These are phyloP conservation scores for Rhyacichthys aspro DNA, from an alignment of 2,797 vertebrate species.

Conservation along the genomic window DNA sequence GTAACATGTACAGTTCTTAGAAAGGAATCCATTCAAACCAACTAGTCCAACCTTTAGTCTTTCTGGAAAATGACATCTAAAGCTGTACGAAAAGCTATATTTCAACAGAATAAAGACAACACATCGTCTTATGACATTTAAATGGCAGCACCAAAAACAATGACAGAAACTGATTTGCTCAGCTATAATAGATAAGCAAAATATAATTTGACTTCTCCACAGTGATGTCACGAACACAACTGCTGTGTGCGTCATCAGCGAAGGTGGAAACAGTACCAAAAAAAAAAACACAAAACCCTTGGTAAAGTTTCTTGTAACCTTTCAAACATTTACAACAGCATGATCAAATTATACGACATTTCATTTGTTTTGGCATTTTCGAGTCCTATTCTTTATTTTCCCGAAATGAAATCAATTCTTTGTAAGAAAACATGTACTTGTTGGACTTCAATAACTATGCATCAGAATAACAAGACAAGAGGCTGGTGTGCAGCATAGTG, in stretches of 20 bases:
- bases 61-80: not conserved
- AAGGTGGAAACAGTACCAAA: not conserved
- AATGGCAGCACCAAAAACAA: constrained; percentile 32
- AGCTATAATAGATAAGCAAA: constrained; percentile 26
- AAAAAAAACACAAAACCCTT: too few relatives aligned
- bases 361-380: constrained; percentile 1
- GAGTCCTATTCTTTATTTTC: not conserved
- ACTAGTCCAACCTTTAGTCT: not conserved
- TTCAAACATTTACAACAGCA: not conserved
- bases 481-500: not conserved
- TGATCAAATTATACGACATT: constrained; percentile 1
- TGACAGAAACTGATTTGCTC: constrained; percentile 25
- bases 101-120: constrained; percentile 7
- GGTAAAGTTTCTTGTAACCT: not conserved
- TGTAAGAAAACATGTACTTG: constrained; percentile 3
- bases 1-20: too few relatives aligned
- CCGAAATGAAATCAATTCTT: not conserved
- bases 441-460: not conserved
- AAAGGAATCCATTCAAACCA: not conserved
- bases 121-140: constrained; percentile 24
- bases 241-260: constrained; percentile 13
- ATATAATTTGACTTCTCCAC: constrained; percentile 11
- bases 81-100: constrained; percentile 6
- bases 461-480: not conserved
- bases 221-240: constrained; percentile 7